Base-by-base conservation (phyloP, 2,113 vertebrate species). In the Gracilinanus agilis region DNA sequence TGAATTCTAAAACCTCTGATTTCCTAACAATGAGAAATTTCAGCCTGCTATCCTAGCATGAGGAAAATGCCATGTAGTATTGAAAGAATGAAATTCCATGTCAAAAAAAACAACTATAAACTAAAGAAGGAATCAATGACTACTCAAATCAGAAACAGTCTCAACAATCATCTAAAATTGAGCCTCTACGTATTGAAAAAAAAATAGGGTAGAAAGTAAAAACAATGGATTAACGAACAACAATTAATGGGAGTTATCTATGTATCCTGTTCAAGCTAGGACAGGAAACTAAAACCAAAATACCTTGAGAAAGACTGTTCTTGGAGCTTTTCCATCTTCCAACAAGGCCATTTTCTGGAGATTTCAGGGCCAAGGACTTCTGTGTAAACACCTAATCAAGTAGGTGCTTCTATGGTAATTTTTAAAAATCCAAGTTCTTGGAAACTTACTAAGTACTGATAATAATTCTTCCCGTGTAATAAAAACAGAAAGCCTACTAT, bases 261-360 rank as follows among this genome's bases (percentile, higher is more conserved):
- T 54, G 2, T 44, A 44, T 55, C 56, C 55, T 91, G 44, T 93
- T 89, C 58, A 94, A 95, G 44, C 29, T 21, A 83, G 9, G n/a
- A 9, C n/a, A 94, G 56, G 53, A 91, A 55, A 89, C 53, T 92
- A 95, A 93, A 91, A 58, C 24, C 13, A 89, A 90, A 94, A 61
- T 55, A 54, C 44, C 19, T 56, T 56, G 49, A 1, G 3, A 90
- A 92, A 90, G 58, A 34, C 90, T 40, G 13, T 53, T 83, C 90
- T 91, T 83, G 75, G 44, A 88, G 9, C 0, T 40, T 56, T 93
- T 56, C 90, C 44, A 93, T 3, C 34, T 44, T 40, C 19, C 2
- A 53, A 58, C 13, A 89, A 67, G 4, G 90, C 88, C 89, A 2
- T 91, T 90, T 91, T 44, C 27, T 90, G 12, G 53, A 58, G n/a